phyloP scores from a whole-genome alignment of 2,113 vertebrate genomes.

The Percopsis transmontana region DNA sequence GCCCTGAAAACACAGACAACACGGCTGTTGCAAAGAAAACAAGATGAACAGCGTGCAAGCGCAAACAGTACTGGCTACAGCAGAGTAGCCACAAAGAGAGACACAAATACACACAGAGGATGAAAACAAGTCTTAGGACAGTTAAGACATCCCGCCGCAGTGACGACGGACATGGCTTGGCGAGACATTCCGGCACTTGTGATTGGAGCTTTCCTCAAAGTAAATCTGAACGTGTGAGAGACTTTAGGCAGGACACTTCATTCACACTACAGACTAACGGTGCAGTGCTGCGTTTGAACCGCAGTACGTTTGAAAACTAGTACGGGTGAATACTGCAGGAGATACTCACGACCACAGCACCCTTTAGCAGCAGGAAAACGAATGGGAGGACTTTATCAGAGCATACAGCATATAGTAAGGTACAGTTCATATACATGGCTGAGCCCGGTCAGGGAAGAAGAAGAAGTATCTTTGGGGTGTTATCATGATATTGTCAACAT shows the following conservation, averaged over 20 bases:
- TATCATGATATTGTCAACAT: conserved; percentile 26
- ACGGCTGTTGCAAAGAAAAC: conserved; percentile 64
- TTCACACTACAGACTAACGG: conserved; percentile 34
- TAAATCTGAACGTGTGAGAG: conserved; percentile 36
- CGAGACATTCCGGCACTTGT: conserved; percentile 82
- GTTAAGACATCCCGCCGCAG: conserved; percentile 75
- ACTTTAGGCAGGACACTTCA: conserved; percentile 61
- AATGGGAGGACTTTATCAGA: conserved; percentile 1
- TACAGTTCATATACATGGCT: conserved; percentile 28
- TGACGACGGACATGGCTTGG: conserved; percentile 72
- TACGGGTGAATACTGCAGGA: conserved; percentile 29
- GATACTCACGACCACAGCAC: conserved; percentile 28
- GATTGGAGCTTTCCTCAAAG: conserved; percentile 69
- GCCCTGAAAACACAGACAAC: conserved; percentile 54
- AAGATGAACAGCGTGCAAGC: conserved; percentile 29
- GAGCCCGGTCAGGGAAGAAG: conserved; percentile 55
- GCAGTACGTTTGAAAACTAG: conserved; percentile 20
- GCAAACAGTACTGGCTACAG: conserved; percentile 30
- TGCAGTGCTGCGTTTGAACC: conserved; percentile 31
- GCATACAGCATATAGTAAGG: conserved; percentile 20
- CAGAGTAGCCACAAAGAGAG: conserved; percentile 43
- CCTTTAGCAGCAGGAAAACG: conserved; percentile 21
- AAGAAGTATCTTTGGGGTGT: conserved; percentile 72
- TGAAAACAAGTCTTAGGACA: conserved; percentile 61
- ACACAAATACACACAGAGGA: conserved; percentile 36